Conservation (phyloP, 2,797 vertebrate species). For the Aselliscus stoliczkanus region DNA sequence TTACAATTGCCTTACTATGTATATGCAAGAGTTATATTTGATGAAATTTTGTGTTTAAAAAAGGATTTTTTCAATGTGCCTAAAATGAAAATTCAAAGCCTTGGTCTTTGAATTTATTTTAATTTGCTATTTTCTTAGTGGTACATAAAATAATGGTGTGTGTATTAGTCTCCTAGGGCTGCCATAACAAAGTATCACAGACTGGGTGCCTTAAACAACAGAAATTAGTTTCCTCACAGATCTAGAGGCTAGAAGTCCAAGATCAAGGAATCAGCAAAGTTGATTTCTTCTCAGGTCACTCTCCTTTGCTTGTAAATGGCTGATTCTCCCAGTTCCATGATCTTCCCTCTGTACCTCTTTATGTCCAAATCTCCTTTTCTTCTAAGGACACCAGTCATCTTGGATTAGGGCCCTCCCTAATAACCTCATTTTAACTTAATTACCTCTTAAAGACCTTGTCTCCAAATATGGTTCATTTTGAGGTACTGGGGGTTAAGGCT, state of each 20-base stretch:
- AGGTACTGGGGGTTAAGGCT: background rate
- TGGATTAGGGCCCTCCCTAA: background rate
- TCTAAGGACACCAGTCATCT: background rate
- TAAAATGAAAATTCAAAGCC: conserved; percentile 14
- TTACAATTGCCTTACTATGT: background rate
- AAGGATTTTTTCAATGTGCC: background rate
- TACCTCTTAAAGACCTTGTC: background rate
- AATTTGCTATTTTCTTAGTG: background rate
- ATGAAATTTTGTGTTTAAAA: background rate
- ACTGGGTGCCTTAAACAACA: background rate
- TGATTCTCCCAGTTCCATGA: accelerated
- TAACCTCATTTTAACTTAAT: background rate
- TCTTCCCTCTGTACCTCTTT: background rate
- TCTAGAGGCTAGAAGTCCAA: background rate
- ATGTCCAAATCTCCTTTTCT: background rate
- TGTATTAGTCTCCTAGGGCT: background rate
- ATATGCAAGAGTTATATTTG: background rate
- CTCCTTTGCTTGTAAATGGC: background rate
- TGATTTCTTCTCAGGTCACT: background rate
- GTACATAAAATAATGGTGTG: background rate
- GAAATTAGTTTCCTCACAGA: background rate
- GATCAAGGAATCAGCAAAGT: background rate
- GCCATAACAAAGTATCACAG: background rate
- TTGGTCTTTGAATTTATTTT: background rate
- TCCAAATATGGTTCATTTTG: conserved; percentile 24